A percentile compares a stretch with the other conserved stretches of the same genome.
phyloP scores from a whole-genome alignment of 1,140 invertebrate species.

The Lepidurus arcticus region DNA sequence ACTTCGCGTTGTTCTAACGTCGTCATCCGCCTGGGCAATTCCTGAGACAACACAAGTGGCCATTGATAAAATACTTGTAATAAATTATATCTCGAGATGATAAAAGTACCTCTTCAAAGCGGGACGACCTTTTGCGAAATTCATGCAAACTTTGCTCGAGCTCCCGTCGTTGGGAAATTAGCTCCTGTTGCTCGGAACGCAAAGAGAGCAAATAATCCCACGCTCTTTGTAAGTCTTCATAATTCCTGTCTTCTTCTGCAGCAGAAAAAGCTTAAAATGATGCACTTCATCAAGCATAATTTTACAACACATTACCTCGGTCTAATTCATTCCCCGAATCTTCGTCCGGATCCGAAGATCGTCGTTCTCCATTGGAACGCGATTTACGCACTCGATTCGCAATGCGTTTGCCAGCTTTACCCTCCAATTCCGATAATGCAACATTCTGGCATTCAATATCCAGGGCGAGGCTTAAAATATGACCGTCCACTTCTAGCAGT shows the following conservation, averaged over 20 bases:
- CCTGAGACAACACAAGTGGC: conserved; percentile 49
- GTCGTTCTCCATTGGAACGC: conserved; percentile 31
- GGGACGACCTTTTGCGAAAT: conserved; percentile 64
- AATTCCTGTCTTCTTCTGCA: conserved; percentile 51
- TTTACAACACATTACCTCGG: conserved; percentile 31
- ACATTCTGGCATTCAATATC: conserved; percentile 79
- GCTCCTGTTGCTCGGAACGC: conserved; percentile 75
- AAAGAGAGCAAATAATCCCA: conserved; percentile 76
- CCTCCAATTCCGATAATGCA: conserved; percentile 77
- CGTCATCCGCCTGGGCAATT: conserved; percentile 71
- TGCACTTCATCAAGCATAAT: too few species aligned
- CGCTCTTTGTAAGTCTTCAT: conserved; percentile 70
- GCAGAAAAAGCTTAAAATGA: background rate
- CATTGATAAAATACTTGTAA: conserved; percentile 16
- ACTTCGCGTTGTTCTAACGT: conserved; percentile 82
- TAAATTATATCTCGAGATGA: conserved; percentile 18
- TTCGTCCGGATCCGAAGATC: conserved; percentile 35
- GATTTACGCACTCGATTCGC: conserved; percentile 17
- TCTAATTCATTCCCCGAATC: conserved; percentile 38
- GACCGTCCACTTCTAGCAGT: conserved; percentile 79
- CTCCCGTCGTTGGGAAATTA: conserved; percentile 62
- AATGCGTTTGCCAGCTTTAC: conserved; percentile 43
- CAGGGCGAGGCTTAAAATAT: conserved; percentile 70
- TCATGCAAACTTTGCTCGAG: conserved; percentile 72
- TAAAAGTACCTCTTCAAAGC: conserved; percentile 68